phyloP scores from a whole-genome alignment of 2,888 invertebrate species.

The Sesia apiformis region DNA sequence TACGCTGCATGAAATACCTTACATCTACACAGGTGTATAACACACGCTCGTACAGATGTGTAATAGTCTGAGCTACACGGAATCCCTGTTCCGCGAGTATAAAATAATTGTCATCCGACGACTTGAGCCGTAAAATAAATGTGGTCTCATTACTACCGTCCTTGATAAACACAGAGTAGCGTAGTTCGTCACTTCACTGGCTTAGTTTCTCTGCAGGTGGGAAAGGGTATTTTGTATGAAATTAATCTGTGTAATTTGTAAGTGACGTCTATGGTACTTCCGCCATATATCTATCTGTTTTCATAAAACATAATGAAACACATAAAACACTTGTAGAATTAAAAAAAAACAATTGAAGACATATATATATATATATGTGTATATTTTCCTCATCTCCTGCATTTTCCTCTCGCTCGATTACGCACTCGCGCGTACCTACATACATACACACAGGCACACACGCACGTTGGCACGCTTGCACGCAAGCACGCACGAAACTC shows the following conservation, averaged over 20 bases:
- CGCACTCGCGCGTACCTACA: neutral
- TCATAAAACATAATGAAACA: too few relatives aligned
- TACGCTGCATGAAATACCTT: too few relatives aligned
- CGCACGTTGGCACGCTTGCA: slow-evolving; percentile 6
- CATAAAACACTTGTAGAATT: too few relatives aligned
- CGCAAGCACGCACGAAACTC: neutral
- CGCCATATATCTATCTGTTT: too few relatives aligned
- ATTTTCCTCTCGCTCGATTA: too few relatives aligned
- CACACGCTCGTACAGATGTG: too few relatives aligned
- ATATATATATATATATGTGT: too few relatives aligned
- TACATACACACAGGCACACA: neutral
- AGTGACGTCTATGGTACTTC: too few relatives aligned
- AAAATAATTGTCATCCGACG: slow-evolving; percentile 5
- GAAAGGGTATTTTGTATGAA: neutral
- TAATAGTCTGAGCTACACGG: neutral
- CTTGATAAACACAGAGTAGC: neutral
- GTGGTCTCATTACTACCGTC: neutral
- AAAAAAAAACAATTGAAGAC: too few relatives aligned
- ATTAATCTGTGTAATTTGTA: neutral
- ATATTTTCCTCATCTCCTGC: too few relatives aligned
- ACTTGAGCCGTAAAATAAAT: neutral
- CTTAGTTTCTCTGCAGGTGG: neutral
- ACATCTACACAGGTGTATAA: too few relatives aligned
- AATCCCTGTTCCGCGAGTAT: neutral
- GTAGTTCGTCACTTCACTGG: neutral